Evolutionary conservation across 2,888 invertebrate genomes (phyloP), one percentile per base, ranked within the genome.

Genomic region (Apamea epomidion): DNA sequence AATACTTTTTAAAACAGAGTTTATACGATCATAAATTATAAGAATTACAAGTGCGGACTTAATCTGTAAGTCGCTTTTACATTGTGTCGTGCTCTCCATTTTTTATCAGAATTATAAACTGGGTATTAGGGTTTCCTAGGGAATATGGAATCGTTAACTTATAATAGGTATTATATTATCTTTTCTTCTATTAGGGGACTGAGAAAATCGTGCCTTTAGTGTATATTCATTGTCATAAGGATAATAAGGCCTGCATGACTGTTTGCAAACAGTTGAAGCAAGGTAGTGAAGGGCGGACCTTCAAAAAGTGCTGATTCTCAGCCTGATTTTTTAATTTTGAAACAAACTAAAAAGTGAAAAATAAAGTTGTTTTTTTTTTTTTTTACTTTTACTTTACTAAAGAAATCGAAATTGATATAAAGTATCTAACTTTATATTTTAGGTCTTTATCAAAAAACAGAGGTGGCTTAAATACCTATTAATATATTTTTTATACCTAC

Each of bases 11-110:
- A 21, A 69, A 77, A 65, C 54, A 58, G 18, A 80, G 70, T 85
- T 62, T 75, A 75, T 84, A 48, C 18, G 45, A 32, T 72, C 74
- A 74, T 85, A 86, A 85, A 85, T 87, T 76, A 29, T 67, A 12
- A 51, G 71, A 54, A 76, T 74, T 74, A 85, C 70, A 67, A 79
- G 48, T 70, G 65, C 80, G 80, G 68, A 74, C 83, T 83, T 83
- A 74, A 77, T 45, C 69, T 76, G 65, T 29, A 58, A 65, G 72
- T 83, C 74, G 42, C 62, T 65, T 54, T 48, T 76, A 58, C 48
- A 45, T 62, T 74, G 60, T 76, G 68, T 79, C 70, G 64, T 75
- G 65, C 58, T 75, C 68, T 42, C n/a, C 73, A 68, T 85, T 29
- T 67, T 70, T 75, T 58, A 77, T 62, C 67, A 45, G 45, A 71